Conservation (phyloP, 2,113 vertebrate species). For the Otocyon megalotis region DNA sequence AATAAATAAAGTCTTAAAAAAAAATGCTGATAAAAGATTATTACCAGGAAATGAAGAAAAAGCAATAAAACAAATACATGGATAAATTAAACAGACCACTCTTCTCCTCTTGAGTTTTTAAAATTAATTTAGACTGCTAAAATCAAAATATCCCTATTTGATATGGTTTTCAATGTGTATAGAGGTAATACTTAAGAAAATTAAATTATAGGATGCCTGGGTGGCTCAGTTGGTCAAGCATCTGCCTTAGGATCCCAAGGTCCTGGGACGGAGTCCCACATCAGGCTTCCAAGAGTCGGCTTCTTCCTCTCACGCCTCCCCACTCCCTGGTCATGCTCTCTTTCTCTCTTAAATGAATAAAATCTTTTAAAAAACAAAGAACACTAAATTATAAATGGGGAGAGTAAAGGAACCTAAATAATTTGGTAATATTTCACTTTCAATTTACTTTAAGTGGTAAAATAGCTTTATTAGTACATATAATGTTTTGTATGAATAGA, state of each 20-base stretch:
- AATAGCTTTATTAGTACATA: background rate
- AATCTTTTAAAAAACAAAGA: background rate
- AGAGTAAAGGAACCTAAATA: background rate
- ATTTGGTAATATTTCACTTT: background rate
- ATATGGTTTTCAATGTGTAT: background rate
- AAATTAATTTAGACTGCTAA: background rate
- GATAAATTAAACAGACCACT: background rate
- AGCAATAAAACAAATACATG: background rate
- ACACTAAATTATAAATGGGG: conserved; percentile 14
- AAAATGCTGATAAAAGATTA: background rate
- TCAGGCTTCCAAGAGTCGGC: background rate
- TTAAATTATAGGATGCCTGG: background rate
- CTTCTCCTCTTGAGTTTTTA: background rate
- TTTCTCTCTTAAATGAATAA: background rate
- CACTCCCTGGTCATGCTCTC: background rate
- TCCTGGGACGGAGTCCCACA: background rate
- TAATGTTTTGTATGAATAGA: background rate
- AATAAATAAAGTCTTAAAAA: too few relatives aligned
- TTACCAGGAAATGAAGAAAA: background rate
- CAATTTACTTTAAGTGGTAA: background rate
- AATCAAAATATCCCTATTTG: background rate
- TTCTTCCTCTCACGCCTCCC: background rate
- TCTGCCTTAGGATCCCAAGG: background rate
- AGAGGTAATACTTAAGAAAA: background rate
- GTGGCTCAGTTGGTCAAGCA: background rate